These are phyloP conservation scores for Hycleus cichorii DNA, from an alignment of 1,140 invertebrate genomes.

Conservation along the genomic window DNA sequence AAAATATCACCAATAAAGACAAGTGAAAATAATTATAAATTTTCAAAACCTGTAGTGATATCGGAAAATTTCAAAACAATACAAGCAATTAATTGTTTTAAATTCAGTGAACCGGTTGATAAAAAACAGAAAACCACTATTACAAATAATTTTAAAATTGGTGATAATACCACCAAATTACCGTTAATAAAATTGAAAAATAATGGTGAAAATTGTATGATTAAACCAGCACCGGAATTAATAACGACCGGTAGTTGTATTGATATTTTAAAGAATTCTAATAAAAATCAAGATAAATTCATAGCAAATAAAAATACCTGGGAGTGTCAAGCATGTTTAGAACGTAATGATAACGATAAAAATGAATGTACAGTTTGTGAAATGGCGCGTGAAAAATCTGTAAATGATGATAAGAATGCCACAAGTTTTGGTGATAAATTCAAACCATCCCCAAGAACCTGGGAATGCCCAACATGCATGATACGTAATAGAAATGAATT, in stretches of 20 bases:
- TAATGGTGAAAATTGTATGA: background rate
- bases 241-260: constrained; percentile 35
- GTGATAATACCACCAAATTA: constrained; percentile 22
- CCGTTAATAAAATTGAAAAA: constrained; percentile 19
- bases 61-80: constrained; percentile 30
- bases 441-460: constrained; percentile 40
- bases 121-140: constrained; percentile 16
- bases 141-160: constrained; percentile 11
- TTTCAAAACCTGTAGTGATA: constrained; percentile 35
- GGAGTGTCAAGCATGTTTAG: constrained; percentile 51
- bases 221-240: constrained; percentile 8
- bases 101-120: constrained; percentile 47
- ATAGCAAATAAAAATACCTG: constrained; percentile 38
- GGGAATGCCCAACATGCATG: constrained; percentile 61
- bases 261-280: constrained; percentile 29
- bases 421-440: constrained; percentile 33
- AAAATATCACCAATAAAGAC: constrained; percentile 5
- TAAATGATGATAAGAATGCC: background rate
- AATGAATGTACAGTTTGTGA: constrained; percentile 47
- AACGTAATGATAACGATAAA: constrained; percentile 47
- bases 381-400: constrained; percentile 24
- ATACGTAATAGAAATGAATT: constrained; percentile 52
- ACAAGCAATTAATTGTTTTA: constrained; percentile 46
- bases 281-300: constrained; percentile 24
- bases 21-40: constrained; percentile 23